Percentiles rank a stretch among this genome's conserved stretches.
phyloP scores from a whole-genome alignment of 2,797 vertebrate genomes.

The Benthosema pterotum region DNA sequence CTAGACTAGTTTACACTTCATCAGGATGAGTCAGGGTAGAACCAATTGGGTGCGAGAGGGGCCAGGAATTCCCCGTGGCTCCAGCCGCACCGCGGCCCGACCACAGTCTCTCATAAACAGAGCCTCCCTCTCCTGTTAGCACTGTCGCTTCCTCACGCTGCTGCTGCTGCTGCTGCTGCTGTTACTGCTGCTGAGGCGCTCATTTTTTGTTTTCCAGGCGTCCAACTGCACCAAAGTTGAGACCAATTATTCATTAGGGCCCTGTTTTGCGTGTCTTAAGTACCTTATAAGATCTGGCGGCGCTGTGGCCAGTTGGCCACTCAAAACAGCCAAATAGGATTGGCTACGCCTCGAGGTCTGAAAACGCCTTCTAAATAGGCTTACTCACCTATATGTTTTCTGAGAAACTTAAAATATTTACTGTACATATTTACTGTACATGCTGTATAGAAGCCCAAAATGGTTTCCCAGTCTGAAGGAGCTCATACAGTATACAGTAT shows the following conservation, averaged over 20 bases:
- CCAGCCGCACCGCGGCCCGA: background rate
- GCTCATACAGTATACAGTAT: too few relatives aligned
- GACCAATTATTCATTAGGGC: background rate
- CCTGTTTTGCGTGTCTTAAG: too few relatives aligned
- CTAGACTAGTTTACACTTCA: constrained; percentile 21
- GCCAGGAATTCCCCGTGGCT: constrained; percentile 33
- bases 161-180: background rate
- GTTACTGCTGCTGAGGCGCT: background rate
- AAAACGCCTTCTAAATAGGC: too few relatives aligned
- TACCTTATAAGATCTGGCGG: too few relatives aligned
- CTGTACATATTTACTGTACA: too few relatives aligned
- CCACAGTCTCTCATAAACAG: constrained; percentile 18
- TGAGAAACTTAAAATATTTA: too few relatives aligned
- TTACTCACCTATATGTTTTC: too few relatives aligned
- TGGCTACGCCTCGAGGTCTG: too few relatives aligned
- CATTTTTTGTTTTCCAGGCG: constrained; percentile 8
- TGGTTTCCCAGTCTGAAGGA: too few relatives aligned
- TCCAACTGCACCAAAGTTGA: background rate
- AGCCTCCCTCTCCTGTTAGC: constrained; percentile 11
- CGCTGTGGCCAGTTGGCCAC: too few relatives aligned
- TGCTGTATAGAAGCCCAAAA: too few relatives aligned
- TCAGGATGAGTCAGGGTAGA: constrained; percentile 33
- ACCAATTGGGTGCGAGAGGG: background rate
- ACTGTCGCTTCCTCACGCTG: constrained; percentile 9
- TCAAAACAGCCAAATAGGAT: too few relatives aligned